phyloP scores from a whole-genome alignment of 2,113 vertebrate genomes.

The Apodemus sylvaticus region DNA sequence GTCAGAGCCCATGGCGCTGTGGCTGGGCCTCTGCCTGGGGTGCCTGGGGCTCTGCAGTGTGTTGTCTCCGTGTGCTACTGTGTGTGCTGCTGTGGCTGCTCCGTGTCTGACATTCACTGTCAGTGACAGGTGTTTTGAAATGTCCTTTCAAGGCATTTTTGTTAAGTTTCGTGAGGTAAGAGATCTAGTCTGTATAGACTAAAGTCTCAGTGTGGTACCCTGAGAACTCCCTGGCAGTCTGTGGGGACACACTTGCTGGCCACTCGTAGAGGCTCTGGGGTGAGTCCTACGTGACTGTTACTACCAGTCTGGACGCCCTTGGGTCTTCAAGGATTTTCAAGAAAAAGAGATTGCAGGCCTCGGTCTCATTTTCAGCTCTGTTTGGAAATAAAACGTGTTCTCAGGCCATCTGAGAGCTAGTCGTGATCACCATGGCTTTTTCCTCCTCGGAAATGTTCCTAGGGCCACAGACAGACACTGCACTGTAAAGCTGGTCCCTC shows the following conservation, averaged over 20 bases:
- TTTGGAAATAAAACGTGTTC: not conserved
- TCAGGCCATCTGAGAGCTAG: not conserved
- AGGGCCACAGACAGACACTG: not conserved
- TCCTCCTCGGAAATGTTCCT: not conserved
- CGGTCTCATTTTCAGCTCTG: not conserved
- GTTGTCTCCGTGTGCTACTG: not conserved
- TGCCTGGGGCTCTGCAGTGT: not conserved
- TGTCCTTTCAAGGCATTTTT: not conserved
- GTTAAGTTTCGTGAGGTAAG: not conserved
- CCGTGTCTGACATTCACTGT: slow-evolving; percentile 22
- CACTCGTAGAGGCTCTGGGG: not conserved
- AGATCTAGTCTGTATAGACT: not conserved
- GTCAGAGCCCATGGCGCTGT: not conserved
- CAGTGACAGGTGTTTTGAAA: slow-evolving; percentile 5
- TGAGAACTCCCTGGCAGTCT: not conserved
- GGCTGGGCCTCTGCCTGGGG: not conserved
- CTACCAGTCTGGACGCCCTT: not conserved
- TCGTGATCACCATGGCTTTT: not conserved
- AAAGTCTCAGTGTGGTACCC: not conserved
- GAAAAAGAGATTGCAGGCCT: not conserved
- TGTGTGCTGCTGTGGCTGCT: not conserved
- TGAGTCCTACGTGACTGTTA: too few species aligned
- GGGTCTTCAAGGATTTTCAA: not conserved
- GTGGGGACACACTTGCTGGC: not conserved
- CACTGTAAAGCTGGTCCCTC: not conserved